Base-by-base conservation (phyloP, 1,140 invertebrate genomes). In the Meloidogyne floridensis region DNA sequence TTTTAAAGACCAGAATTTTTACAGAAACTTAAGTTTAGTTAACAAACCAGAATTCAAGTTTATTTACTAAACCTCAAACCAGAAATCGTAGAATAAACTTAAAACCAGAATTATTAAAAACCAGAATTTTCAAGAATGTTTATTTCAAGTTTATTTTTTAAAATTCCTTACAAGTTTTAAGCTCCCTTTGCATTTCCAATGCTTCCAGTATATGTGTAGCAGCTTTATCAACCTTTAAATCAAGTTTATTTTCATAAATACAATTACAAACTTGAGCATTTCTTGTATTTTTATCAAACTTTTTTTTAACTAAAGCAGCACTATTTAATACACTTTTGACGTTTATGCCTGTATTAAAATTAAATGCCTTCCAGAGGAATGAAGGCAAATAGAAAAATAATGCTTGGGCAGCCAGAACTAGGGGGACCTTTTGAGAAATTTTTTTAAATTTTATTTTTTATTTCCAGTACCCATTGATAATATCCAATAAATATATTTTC, bases 381-480 rank as follows among this genome's bases (percentile, higher is more conserved):
- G 85, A 86, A n/a, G 88, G 88, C 20, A 89, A 80, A 70, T 90
- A 89, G 82, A 89, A 89, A 43, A 88, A 79, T 43, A 89, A 76
- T n/a, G 88, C 88, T 80, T 90, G 88, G 32, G 85, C 77, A 53
- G 86, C 87, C 47, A 89, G 81, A 42, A 89, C 82, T 11, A 85
- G 42, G 6, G 84, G 84, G 13, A 85, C 74, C 82, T 83, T 59
- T 80, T 79, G 0, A 47, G 0, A 47, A 15, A 32, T 59, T 59
- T 65, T 6, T 6, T 65, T 65, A 32, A 13, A 78, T 32, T 79
- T 0, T 18, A 7, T 79, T 77, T 59, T 18, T 10, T 56, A 69
- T 59, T 13, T 51, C 6, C 11, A 11, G 59, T 80, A 18, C 91
- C 92, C 92, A 92, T 81, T 92, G 92, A 84, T 92, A 92, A 85